These are phyloP conservation scores for Pontoporia blainvillei DNA, from an alignment of 2,113 vertebrate genomes.

Conservation along the genomic window DNA sequence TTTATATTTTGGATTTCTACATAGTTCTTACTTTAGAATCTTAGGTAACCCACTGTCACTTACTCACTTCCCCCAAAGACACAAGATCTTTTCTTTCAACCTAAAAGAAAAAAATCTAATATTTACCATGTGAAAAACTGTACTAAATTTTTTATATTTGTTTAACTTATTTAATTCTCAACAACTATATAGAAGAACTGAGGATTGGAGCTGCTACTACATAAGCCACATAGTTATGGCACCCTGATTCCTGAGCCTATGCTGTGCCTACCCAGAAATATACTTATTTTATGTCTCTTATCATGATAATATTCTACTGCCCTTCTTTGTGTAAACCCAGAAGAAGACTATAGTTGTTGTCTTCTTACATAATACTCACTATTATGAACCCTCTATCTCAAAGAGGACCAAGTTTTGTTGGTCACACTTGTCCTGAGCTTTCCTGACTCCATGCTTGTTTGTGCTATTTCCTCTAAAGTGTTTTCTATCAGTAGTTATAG, in stretches of 20 bases:
- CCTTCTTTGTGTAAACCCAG: neutral
- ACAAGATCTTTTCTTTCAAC: neutral
- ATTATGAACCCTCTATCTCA: neutral
- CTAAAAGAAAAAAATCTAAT: neutral
- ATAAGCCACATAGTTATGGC: neutral
- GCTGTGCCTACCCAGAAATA: neutral
- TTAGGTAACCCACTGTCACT: neutral
- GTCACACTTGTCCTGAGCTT: neutral
- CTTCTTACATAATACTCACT: neutral
- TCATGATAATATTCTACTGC: neutral
- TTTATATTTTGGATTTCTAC: neutral
- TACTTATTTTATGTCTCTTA: neutral
- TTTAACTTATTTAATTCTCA: neutral
- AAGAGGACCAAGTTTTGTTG: neutral
- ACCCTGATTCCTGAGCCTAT: neutral
- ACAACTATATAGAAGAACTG: neutral
- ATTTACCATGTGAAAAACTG: neutral
- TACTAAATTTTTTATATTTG: neutral
- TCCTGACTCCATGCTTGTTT: neutral
- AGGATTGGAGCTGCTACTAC: neutral
- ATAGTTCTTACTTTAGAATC: neutral
- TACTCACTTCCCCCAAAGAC: neutral
- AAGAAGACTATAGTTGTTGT: neutral
- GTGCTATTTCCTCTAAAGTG: neutral
- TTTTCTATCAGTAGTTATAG: neutral